Evolutionary conservation across 2,888 invertebrate genomes (phyloP).

Genomic region (Monoplex corrugatus): DNA sequence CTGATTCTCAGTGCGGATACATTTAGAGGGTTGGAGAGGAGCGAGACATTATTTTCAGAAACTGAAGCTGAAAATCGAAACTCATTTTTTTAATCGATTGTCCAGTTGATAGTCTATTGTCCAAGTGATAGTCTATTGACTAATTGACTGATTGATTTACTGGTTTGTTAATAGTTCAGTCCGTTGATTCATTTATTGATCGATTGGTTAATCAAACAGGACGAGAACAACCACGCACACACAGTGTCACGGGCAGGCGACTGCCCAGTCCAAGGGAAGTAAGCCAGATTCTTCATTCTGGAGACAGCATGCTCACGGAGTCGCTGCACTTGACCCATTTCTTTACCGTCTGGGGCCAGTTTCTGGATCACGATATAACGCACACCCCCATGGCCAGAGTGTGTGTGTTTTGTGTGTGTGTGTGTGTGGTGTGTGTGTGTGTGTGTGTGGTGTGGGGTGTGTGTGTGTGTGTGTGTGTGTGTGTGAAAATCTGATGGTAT

Average conservation of each 20-base stretch:
- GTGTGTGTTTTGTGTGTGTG: too few species aligned
- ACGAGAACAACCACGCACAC: not conserved
- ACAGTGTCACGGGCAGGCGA: not conserved
- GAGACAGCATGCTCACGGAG: conserved; percentile 25
- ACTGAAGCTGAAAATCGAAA: too few species aligned
- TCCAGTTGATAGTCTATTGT: too few species aligned
- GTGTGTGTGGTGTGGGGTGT: not conserved
- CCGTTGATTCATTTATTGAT: not conserved
- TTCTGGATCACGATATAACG: conserved; percentile 48
- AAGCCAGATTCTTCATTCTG: conserved; percentile 42
- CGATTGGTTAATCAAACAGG: conserved; percentile 7
- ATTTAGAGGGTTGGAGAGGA: too few species aligned
- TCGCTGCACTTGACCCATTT: conserved; percentile 31
- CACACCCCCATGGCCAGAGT: conserved; percentile 45
- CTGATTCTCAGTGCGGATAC: too few species aligned
- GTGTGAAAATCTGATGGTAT: too few species aligned
- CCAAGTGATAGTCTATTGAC: not conserved
- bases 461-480: not conserved
- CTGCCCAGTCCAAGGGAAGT: conserved; percentile 47
- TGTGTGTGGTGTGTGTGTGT: not conserved
- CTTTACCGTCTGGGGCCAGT: conserved; percentile 52
- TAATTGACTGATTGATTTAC: not conserved
- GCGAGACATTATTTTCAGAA: too few species aligned
- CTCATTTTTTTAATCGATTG: too few species aligned
- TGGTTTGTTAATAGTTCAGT: not conserved